These are phyloP conservation scores for Apeira syringaria DNA, from an alignment of 2,888 invertebrate genomes.

Conservation along the genomic window DNA sequence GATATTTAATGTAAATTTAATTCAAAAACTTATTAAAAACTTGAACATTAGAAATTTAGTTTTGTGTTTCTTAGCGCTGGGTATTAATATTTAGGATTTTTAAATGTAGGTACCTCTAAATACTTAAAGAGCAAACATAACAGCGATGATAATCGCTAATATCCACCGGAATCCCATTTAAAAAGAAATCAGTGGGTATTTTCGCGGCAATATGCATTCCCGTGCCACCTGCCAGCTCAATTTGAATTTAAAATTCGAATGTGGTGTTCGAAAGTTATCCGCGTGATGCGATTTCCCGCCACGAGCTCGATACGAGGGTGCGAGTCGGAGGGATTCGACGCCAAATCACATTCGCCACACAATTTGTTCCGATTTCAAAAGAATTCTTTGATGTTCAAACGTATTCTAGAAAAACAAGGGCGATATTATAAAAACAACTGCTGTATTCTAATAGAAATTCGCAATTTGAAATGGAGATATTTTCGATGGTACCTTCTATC, in stretches of 20 bases:
- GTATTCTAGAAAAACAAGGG: constrained; percentile 28
- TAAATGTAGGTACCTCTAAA: too few species aligned
- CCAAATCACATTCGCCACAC: constrained; percentile 54
- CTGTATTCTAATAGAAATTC: constrained; percentile 1
- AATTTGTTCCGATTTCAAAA: constrained; percentile 50
- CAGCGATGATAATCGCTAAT: too few species aligned
- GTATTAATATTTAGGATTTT: too few species aligned
- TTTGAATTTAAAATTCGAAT: constrained; percentile 55
- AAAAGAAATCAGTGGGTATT: constrained; percentile 14
- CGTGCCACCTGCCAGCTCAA: constrained; percentile 29
- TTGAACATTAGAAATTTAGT: too few species aligned
- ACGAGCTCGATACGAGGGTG: constrained; percentile 44
- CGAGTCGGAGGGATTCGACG: constrained; percentile 47
- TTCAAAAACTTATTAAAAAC: too few species aligned
- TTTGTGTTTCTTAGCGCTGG: too few species aligned
- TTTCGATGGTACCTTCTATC: too few species aligned
- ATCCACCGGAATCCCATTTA: constrained; percentile 2
- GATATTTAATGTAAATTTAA: too few species aligned
- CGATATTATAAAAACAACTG: constrained; percentile 5
- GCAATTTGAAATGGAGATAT: constrained; percentile 1
- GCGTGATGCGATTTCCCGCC: constrained; percentile 50
- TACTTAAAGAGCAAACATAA: too few species aligned
- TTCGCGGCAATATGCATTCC: constrained; percentile 25
- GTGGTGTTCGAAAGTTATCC: constrained; percentile 46
- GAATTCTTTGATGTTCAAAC: constrained; percentile 44